Base-by-base conservation (phyloP, 2,797 vertebrate genomes). In the Gouania willdenowi region DNA sequence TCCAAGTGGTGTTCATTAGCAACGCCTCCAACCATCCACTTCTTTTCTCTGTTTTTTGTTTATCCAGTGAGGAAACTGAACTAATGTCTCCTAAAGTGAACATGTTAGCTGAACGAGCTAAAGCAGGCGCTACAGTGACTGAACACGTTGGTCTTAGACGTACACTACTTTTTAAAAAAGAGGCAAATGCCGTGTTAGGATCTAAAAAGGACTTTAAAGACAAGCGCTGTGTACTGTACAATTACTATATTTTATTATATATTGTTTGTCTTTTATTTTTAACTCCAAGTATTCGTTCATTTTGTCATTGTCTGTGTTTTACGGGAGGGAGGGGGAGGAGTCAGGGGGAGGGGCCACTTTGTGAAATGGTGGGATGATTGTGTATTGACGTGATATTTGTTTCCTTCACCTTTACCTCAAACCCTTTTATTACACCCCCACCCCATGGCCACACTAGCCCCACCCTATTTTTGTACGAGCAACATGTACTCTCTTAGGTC, bases 161-260 rank as follows among this genome's bases (percentile, higher is more conserved):
- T 75, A 80, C 71, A 73, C 78, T 80, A 76, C 67, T 70, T 75
- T 70, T 53, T 42, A 14, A 9, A 2, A 47, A 32, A 35, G 36
- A 41, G 19, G 19, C 2, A 19, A n/a, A n/a, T 5, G 19, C 20
- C 54, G 61, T 63, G 68, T 82, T 78, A 60, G 54, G 66, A 79
- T 67, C 54, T 67, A 42, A 57, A 42, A 45, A 54, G 61, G 47
- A 73, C 49, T 51, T 46, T 49, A 54, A 79, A 79, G 79, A 79
- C 79, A 68, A 61, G 53, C 56, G 66, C 41, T 75, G 83, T 83
- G 81, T 88, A 88, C 80, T 89, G 87, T 90, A 91, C 79, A 89
- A 86, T 87, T 83, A 87, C 88, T 87, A 86, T 88, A 89, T 89
- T 90, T 89, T 87, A 87, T 86, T 82, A 88, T 85, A 83, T 82